Base-by-base conservation (phyloP, 1,140 invertebrate species). In the Linepithema humile region DNA sequence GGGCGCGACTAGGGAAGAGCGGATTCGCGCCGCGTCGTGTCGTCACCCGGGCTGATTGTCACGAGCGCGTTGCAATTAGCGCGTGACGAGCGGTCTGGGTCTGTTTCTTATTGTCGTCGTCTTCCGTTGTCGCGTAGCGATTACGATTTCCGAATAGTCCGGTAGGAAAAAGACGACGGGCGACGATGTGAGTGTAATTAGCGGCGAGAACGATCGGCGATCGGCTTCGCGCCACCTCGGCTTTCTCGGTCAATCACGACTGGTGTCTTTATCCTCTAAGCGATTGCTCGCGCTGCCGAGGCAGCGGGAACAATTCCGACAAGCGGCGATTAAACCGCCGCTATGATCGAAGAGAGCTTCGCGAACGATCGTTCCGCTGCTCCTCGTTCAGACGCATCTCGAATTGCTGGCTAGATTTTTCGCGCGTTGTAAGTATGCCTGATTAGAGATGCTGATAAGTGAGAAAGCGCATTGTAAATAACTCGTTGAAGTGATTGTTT, bases 51-150 rank as follows among this genome's bases (percentile, higher is more conserved):
- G 32, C 40, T 60, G 78, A 88, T 89, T 86, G 88, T 89, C 82
- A 72, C 88, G 64, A 74, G 74, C 55, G 53, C 29, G 17, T 15
- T 57, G 70, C 83, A 91, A 91, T 92, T 92, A 91, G 91, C 75
- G 90, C 91, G 86, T 92, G 91, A 91, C 88, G 67, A 43, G 60
- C 55, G 43, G 43, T 43, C 67, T 67, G 5, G 67, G 55, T 77
- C 72, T 43, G 73, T 80, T 83, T 83, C 70, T 77, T 67, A n/a
- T 74, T 73, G 57, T 48, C 29, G 55, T 69, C 38, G 23, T 83
- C 45, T 55, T 80, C 53, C 69, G 17, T 80, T 59, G 40, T 70
- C 69, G 38, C 45, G 43, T 12, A 50, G 32, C 45, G 23, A 26
- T 3, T 20, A 53, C 10, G 17, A 35, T 12, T 43, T 35, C 35